Evolutionary conservation across 2,113 vertebrate species (phyloP).

Genomic region (Hyperopisus bebe): DNA sequence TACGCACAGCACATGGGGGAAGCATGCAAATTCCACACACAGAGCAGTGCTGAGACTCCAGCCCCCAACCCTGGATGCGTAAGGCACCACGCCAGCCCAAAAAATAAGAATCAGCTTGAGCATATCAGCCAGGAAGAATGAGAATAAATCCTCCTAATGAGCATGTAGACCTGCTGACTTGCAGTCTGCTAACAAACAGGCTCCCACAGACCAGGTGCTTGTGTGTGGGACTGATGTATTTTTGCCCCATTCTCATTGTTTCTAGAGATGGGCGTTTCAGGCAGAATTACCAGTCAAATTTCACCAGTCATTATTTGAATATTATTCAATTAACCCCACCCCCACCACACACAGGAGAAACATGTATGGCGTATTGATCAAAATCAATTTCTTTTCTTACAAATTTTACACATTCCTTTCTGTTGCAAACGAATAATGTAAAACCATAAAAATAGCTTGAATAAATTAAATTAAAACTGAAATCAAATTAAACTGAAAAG

Average conservation of each 20-base stretch:
- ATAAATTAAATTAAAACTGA: neutral
- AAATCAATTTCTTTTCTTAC: neutral
- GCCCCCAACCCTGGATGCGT: neutral
- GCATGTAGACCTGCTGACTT: neutral
- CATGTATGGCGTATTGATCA: neutral
- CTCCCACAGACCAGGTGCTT: neutral
- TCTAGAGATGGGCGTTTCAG: neutral
- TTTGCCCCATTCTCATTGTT: neutral
- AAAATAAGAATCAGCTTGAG: neutral
- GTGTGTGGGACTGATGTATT: neutral
- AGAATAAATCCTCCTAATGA: neutral
- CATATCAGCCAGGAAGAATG: neutral
- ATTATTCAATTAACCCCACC: neutral
- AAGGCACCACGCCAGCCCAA: neutral
- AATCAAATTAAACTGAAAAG: neutral
- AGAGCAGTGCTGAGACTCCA: neutral
- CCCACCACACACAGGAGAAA: neutral
- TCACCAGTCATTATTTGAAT: neutral
- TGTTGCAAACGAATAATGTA: neutral
- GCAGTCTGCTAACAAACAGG: neutral
- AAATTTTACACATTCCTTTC: neutral
- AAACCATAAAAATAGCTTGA: neutral
- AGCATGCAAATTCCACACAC: neutral
- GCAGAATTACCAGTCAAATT: neutral
- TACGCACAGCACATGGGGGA: neutral